Base-by-base conservation (phyloP, 2,888 invertebrate species). In the Neoitamus cyanurus region DNA sequence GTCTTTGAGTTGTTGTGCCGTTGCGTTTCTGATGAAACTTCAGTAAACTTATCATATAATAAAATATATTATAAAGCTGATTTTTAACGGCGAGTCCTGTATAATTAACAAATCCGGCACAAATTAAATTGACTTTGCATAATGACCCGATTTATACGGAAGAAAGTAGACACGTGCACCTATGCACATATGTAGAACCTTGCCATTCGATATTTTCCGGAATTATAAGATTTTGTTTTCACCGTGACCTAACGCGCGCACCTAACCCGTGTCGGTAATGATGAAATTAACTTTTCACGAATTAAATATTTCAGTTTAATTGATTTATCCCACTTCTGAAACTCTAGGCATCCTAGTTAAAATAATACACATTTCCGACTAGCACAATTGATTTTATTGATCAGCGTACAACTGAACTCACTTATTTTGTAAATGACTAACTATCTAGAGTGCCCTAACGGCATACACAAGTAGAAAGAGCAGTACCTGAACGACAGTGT, bases 11-110 rank as follows among this genome's bases (percentile, higher is more conserved):
- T 30, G 34, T 4, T 78, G 58, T 11, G 84, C 84, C 5, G 58
- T 84, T 4, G 85, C 84, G 20, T 73, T 30, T 37, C 82, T 30
- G 1, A 85, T 36, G 73, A 85, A 83, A 7, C 70, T 3, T 28
- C 30, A 70, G 11, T 25, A 70, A 5, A 68, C 3, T 70, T 30
- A 3, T 58, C 25, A 3, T 3, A 15, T 15, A 9, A 9, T 37
- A 58, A 58, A 15, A 58, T 58, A 58, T 58, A 25, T 58, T n/a
- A n/a, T n/a, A n/a, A n/a, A n/a, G n/a, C 2, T 4, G 37, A 37
- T 11, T 37, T 37, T 37, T 37, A 9, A 37, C 7, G 13, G 37
- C 9, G 37, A 9, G 7, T 37, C 5, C 7, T 9, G 37, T 37
- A 37, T 37, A 37, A 37, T 37, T 37, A 37, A 37, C 37, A 37